Percentiles rank a stretch among this genome's conserved stretches.
Conservation (phyloP, 2,113 vertebrate genomes). For the Myxocyprinus asiaticus region DNA sequence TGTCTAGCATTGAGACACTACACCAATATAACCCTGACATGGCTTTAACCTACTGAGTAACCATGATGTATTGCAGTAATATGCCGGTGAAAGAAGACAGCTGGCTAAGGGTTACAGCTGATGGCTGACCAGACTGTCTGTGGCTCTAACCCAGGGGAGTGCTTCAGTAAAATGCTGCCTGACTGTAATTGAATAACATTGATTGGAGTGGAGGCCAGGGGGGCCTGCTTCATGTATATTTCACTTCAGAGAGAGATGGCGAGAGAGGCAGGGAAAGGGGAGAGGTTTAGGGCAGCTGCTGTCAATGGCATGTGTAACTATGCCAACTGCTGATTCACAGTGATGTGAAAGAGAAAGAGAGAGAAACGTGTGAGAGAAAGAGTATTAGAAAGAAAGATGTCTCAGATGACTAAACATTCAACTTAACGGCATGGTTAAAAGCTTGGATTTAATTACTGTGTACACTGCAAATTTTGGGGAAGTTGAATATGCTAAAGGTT, state of each 20-base stretch:
- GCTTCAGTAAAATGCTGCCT: conserved; percentile 42
- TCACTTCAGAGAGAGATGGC: background rate
- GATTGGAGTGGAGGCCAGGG: conserved; percentile 41
- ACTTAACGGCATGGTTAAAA: conserved; percentile 24
- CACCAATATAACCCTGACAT: conserved; percentile 15
- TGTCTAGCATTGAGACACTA: conserved; percentile 25
- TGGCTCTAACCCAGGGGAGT: conserved; percentile 28
- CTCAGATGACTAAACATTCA: conserved; percentile 22
- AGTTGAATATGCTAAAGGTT: background rate
- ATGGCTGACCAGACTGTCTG: conserved; percentile 37
- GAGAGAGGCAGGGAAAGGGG: background rate
- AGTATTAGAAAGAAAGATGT: conserved; percentile 33
- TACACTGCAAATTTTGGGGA: background rate
- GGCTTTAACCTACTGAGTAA: conserved; percentile 34
- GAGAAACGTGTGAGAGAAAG: conserved; percentile 24
- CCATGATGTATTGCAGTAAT: conserved; percentile 33
- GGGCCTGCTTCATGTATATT: conserved; percentile 35
- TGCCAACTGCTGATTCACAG: conserved; percentile 34
- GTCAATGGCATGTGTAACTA: conserved; percentile 29
- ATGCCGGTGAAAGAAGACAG: conserved; percentile 7
- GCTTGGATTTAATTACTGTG: conserved; percentile 20
- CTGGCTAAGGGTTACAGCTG: conserved; percentile 35
- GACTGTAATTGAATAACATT: conserved; percentile 51
- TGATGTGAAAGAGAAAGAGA: conserved; percentile 24
- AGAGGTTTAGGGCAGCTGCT: conserved; percentile 12